These are phyloP conservation scores for Pitangus sulphuratus DNA, from an alignment of 2,797 vertebrate species.

Conservation along the genomic window DNA sequence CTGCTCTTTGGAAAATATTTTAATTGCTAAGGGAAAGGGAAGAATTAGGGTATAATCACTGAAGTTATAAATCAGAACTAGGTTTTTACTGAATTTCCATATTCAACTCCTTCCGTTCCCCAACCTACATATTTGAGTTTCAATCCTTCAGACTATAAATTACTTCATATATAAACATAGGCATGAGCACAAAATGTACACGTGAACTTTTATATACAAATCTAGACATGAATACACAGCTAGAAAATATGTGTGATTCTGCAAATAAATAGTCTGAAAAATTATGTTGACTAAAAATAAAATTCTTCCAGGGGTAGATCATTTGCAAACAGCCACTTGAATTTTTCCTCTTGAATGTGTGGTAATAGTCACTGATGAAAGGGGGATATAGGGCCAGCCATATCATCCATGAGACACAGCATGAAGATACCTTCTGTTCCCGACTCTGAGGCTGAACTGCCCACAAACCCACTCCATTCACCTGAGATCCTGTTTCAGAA, in stretches of 20 bases:
- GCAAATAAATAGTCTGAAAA: neutral
- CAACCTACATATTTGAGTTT: neutral
- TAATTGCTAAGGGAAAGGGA: neutral
- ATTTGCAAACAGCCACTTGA: neutral
- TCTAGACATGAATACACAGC: neutral
- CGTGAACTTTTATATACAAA: neutral
- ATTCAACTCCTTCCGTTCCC: neutral
- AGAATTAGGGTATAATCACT: neutral
- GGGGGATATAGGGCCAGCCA: neutral
- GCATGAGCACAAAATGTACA: neutral
- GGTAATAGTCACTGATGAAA: neutral
- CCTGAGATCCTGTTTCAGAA: neutral
- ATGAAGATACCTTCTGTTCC: neutral
- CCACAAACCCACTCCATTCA: neutral
- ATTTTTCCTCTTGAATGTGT: neutral
- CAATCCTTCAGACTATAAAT: neutral
- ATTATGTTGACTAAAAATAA: neutral
- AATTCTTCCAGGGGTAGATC: neutral
- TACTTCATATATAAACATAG: neutral
- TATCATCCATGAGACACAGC: accelerated
- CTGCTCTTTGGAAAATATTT: neutral
- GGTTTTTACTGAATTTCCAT: neutral
- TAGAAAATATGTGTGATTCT: neutral
- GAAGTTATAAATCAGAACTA: neutral
- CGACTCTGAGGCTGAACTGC: neutral